Base-by-base conservation (phyloP, 1,140 invertebrate genomes). In the Rhynchophorus ferrugineus region DNA sequence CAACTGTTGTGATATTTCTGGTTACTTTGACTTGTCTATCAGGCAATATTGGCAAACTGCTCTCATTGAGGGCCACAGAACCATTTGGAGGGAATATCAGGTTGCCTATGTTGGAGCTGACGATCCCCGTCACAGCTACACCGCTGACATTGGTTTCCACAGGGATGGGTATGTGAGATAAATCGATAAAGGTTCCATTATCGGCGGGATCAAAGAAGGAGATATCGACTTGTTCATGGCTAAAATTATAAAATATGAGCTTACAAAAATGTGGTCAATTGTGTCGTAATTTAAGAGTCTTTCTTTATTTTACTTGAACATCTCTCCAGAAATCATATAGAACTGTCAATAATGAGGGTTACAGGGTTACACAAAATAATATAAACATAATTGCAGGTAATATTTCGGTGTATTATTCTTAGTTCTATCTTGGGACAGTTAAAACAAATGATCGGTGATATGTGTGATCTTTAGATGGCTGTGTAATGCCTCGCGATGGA, bases 161-260 rank as follows among this genome's bases (percentile, higher is more conserved):
- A 21, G 75, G 75, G 24, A 75, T 37, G 8, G 75, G 74, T 8
- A 77, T 74, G 41, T 75, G 69, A 34, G 71, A 72, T 29, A 76
- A 57, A 53, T 76, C 70, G 3, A 76, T 70, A 41, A 69, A 63
- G 19, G 65, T 72, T 17, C 68, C 65, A 54, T 77, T 76, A 24
- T 64, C 65, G 36, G 66, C 63, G 2, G 75, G 71, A 58, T 77
- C 71, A 36, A 70, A 78, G 61, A 78, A 77, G 13, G 74, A 75
- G 5, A 78, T 61, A 59, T 77, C 73, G 0, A 78, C 70, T 55
- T 75, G 70, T 55, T 78, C 74, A 45, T 75, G 73, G 5, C 74
- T 73, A 43, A 39, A 62, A 57, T 34, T 14, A 53, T 9, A n/a
- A 44, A 18, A 42, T 36, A 52, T 21, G 14, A 22, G 34, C 36